Base-by-base conservation (phyloP, 1,140 invertebrate genomes). In the Spodoptera frugiperda region DNA sequence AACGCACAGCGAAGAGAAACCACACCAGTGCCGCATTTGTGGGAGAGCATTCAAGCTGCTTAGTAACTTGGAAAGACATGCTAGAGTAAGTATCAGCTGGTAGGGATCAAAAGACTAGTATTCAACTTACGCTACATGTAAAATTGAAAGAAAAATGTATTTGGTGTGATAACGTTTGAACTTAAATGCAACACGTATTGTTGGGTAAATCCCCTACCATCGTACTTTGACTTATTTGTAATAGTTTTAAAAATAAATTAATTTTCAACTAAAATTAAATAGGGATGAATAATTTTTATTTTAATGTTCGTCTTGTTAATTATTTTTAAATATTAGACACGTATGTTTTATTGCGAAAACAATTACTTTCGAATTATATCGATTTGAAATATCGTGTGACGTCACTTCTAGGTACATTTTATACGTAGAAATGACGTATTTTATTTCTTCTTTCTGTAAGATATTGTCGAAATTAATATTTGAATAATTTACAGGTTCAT, bases 401-500 rank as follows among this genome's bases (percentile, higher is more conserved):
- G n/a, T n/a, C n/a, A n/a, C n/a, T n/a, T n/a, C n/a, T n/a, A n/a
- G n/a, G n/a, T n/a, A n/a, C n/a, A n/a, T n/a, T n/a, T n/a, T n/a
- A n/a, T n/a, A n/a, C n/a, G n/a, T n/a, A n/a, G n/a, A n/a, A n/a
- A n/a, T n/a, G n/a, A n/a, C n/a, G n/a, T n/a, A n/a, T n/a, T n/a
- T n/a, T n/a, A n/a, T n/a, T n/a, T n/a, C n/a, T n/a, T n/a, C n/a
- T n/a, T n/a, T n/a, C n/a, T n/a, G n/a, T n/a, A 39, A 39, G 6
- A 9, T 9, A 39, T 39, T 9, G 9, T 39, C 48, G 4, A 8
- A 8, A n/a, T 51, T 57, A 57, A 57, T 14, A 12, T 57, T 1
- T 55, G 54, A 0, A 21, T 25, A 11, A 51, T 44, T 78, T 10
- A 1, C 70, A 83, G 82, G 79, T 83, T 11, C 82, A 83, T 53